Base-by-base conservation (phyloP, 2,888 invertebrate genomes). In the Idaea dimidiata region DNA sequence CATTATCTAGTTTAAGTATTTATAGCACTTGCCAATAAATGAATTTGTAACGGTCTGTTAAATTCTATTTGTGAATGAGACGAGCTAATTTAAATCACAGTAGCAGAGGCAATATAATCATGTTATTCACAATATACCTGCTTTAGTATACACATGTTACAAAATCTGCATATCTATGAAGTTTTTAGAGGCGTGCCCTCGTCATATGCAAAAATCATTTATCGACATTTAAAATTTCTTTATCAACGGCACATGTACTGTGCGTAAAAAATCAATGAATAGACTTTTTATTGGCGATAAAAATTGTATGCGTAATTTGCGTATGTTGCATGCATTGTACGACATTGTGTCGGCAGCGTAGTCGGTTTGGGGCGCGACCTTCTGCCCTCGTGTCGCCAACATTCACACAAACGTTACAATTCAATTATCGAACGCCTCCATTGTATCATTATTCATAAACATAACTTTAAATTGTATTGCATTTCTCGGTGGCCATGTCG, bases 141-240 rank as follows among this genome's bases (percentile, higher is more conserved):
- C 79, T 75, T 82, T 77, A 17, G 63, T 64, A n/a, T 81, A 81
- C 86, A 88, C 89, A 86, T 88, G 88, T 88, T 83, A 81, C 78
- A 67, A 82, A 86, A 87, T 84, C 76, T 82, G 79, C 86, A 88
- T 86, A 76, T 75, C 78, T 77, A 81, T 78, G 67, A 69, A 67
- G 64, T 73, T 66, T 61, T 62, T 55, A 55, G 60, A 65, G 67
- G 66, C 61, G 70, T 72, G 65, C 77, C 77, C 77, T 70, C 71
- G 85, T 83, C 89, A 89, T 91, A 91, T 92, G 91, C 86, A 90
- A 91, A 92, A 91, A 88, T 88, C 89, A 87, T 91, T 91, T 91
- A 88, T 87, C 81, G 83, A 81, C 81, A 81, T 89, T 90, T 88
- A 87, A 87, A 89, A 84, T 82, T 84, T 82, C 80, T 85, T 88